These are phyloP conservation scores for Sthenelais limicola DNA, from an alignment of 2,888 invertebrate genomes.

Conservation along the genomic window DNA sequence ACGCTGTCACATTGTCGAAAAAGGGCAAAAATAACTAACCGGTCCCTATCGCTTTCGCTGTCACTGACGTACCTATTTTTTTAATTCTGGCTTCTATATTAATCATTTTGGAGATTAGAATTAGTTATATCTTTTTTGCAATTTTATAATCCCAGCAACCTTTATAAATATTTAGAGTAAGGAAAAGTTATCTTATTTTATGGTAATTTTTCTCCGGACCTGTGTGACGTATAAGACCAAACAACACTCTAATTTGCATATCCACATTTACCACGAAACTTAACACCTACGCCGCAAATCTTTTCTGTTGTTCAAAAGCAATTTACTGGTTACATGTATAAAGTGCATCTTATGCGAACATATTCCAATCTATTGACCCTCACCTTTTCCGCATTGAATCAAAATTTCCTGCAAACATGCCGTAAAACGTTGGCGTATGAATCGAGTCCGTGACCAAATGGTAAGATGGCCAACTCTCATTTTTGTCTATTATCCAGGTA, in stretches of 20 bases:
- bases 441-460: constrained; percentile 6
- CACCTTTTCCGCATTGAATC: background rate
- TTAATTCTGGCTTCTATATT: background rate
- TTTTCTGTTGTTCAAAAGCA: background rate
- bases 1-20: too few species aligned
- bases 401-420: background rate
- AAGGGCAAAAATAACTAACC: too few species aligned
- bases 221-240: constrained; percentile 19
- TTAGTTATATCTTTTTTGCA: background rate
- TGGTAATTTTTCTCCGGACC: constrained; percentile 29
- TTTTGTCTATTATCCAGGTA: constrained; percentile 40
- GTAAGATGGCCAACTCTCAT: constrained; percentile 36
- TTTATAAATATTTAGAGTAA: background rate
- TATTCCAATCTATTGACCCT: background rate
- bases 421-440: background rate
- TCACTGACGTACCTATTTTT: background rate
- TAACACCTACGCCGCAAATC: too few species aligned
- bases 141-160: background rate
- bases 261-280: background rate
- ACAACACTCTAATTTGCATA: constrained; percentile 24
- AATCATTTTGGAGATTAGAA: background rate
- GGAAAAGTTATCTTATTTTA: constrained; percentile 8
- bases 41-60: too few species aligned
- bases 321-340: background rate
- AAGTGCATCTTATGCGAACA: background rate